A percentile compares a stretch with the other conserved stretches of the same genome.
Conservation (phyloP, 2,113 vertebrate genomes). For the Athene noctua region DNA sequence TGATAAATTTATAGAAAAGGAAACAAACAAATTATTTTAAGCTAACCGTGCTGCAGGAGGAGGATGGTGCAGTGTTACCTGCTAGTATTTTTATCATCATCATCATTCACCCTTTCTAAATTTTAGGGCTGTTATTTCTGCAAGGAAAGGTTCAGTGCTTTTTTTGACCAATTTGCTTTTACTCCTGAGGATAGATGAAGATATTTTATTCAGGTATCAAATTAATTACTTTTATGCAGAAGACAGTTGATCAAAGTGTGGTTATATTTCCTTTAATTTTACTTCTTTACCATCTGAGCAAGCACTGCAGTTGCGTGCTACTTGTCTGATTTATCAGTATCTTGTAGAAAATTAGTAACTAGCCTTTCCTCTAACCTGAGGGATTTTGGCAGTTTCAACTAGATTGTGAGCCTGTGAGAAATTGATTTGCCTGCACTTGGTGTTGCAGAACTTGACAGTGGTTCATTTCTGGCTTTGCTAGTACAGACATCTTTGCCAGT, state of each 20-base stretch:
- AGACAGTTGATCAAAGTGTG: background rate
- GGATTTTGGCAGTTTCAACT: background rate
- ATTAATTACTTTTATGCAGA: background rate
- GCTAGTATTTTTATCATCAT: background rate
- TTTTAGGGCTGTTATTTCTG: background rate
- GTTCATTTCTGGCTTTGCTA: background rate
- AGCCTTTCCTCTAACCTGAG: background rate
- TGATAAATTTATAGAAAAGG: background rate
- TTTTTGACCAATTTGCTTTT: background rate
- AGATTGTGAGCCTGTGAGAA: background rate
- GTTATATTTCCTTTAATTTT: background rate
- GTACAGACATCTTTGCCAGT: background rate
- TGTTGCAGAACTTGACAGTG: background rate
- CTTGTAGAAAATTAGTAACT: background rate
- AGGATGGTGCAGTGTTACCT: background rate
- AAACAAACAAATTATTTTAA: background rate
- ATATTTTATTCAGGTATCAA: background rate
- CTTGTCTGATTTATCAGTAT: background rate
- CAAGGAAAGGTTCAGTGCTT: background rate
- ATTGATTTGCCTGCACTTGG: background rate
- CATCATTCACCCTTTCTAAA: background rate
- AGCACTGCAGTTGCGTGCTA: background rate
- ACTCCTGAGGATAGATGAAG: background rate
- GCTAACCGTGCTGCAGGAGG: background rate
- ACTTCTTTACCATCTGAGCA: background rate